Evolutionary conservation across 2,888 invertebrate genomes (phyloP).

Genomic region (Campopleginae sp.): DNA sequence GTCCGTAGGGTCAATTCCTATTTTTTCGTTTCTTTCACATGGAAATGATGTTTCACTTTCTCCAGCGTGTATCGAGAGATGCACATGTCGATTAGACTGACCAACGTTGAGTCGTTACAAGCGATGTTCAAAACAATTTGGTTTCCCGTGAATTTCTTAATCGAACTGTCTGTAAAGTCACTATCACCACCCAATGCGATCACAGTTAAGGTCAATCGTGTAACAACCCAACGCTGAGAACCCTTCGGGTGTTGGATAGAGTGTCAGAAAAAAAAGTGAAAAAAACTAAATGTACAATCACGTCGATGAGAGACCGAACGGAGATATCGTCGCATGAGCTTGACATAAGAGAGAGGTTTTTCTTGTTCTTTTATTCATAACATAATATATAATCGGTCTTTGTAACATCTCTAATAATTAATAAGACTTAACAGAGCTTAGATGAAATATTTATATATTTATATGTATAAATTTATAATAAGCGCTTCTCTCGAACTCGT

Average conservation of each 20-base stretch:
- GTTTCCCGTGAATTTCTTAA: neutral
- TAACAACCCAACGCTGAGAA: slow-evolving; percentile 69
- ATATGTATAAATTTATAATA: slow-evolving; percentile 48
- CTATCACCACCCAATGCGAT: slow-evolving; percentile 62
- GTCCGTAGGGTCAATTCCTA: slow-evolving; percentile 71
- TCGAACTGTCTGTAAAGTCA: neutral
- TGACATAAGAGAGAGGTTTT: slow-evolving; percentile 71
- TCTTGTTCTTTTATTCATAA: slow-evolving; percentile 70
- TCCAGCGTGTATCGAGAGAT: neutral
- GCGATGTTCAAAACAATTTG: neutral
- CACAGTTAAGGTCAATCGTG: slow-evolving; percentile 68
- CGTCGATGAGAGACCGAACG: slow-evolving; percentile 58
- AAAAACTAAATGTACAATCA: slow-evolving; percentile 65
- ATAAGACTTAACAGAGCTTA: slow-evolving; percentile 65
- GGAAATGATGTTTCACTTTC: neutral
- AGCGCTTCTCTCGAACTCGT: slow-evolving; percentile 52
- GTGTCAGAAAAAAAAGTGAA: slow-evolving; percentile 28
- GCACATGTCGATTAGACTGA: neutral
- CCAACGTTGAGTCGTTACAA: neutral
- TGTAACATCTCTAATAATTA: slow-evolving; percentile 73
- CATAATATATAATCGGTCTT: slow-evolving; percentile 69
- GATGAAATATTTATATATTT: slow-evolving; percentile 28
- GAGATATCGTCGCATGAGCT: slow-evolving; percentile 71
- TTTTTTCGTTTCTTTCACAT: slow-evolving; percentile 34
- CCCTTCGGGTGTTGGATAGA: slow-evolving; percentile 63